Evolutionary conservation across 1,140 invertebrate species (phyloP).

Genomic region (Lepidostoma basale): DNA sequence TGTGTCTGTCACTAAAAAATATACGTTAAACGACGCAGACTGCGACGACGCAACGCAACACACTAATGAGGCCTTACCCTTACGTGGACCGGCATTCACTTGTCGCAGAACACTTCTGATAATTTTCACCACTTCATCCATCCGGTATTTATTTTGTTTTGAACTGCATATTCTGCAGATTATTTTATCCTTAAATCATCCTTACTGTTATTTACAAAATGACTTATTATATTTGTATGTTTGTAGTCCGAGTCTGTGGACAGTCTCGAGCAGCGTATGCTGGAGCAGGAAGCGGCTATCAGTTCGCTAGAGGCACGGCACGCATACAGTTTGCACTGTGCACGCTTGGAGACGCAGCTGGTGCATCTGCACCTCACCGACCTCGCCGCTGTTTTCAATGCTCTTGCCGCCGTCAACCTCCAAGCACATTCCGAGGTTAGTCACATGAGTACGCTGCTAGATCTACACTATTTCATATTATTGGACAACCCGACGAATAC

Average conservation of each 20-base stretch:
- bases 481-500: neutral
- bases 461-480: neutral
- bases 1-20: too few species aligned
- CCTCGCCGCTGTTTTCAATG: slow-evolving; percentile 67
- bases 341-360: slow-evolving; percentile 75
- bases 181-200: too few species aligned
- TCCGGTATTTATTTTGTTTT: too few species aligned
- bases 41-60: too few species aligned
- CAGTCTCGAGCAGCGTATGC: slow-evolving; percentile 70
- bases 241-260: slow-evolving; percentile 70
- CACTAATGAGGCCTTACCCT: too few species aligned
- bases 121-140: too few species aligned
- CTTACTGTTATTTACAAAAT: neutral
- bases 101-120: too few species aligned
- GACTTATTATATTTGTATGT: slow-evolving; percentile 53
- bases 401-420: slow-evolving; percentile 67
- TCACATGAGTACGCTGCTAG: neutral
- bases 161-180: too few species aligned
- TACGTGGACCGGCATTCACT: too few species aligned
- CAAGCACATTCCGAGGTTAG: slow-evolving; percentile 69
- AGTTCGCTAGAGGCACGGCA: slow-evolving; percentile 73
- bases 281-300: slow-evolving; percentile 74
- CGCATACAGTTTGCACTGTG: slow-evolving; percentile 73
- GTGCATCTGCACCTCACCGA: slow-evolving; percentile 73
- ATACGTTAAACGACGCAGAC: too few species aligned